Percentiles rank a stretch among this genome's conserved stretches.
Conservation (phyloP, 2,888 invertebrate species). For the Neuroscelio doddi region DNA sequence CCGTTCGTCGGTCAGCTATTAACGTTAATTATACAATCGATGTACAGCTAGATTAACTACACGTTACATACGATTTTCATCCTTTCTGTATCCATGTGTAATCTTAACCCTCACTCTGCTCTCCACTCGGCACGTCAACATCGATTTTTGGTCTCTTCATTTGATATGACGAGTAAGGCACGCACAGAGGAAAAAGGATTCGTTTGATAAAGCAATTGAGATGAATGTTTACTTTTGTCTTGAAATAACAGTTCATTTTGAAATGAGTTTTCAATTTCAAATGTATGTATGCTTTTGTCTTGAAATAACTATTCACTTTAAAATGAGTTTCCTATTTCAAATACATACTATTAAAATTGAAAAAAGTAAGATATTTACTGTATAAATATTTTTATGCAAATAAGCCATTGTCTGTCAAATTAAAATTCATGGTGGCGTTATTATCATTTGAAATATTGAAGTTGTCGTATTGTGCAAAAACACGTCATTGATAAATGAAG, state of each 20-base stretch:
- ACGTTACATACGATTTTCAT: slow-evolving; percentile 22
- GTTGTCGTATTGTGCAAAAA: no score
- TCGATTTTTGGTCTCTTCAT: slow-evolving; percentile 11
- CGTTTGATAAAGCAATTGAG: slow-evolving; percentile 13
- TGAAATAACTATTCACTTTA: slow-evolving; percentile 1
- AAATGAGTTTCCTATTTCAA: slow-evolving; percentile 7
- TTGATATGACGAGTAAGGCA: not conserved
- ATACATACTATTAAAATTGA: not conserved
- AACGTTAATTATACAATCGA: slow-evolving; percentile 51
- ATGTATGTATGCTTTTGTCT: slow-evolving; percentile 11
- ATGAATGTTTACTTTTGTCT: slow-evolving; percentile 10
- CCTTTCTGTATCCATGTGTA: not conserved
- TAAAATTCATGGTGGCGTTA: not conserved
- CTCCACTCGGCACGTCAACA: not conserved
- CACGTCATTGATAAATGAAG: no score
- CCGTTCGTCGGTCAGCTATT: slow-evolving; percentile 40
- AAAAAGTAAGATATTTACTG: no score
- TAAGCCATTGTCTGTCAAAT: not conserved
- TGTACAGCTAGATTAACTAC: slow-evolving; percentile 37
- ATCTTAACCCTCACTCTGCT: slow-evolving; percentile 5
- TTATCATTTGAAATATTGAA: no score
- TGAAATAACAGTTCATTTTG: slow-evolving; percentile 11
- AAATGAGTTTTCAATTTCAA: slow-evolving; percentile 1
- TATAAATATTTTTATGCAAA: not conserved
- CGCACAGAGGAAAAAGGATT: slow-evolving; percentile 2